Conservation (phyloP, 1,140 invertebrate genomes). For the Micrasema minimum region DNA sequence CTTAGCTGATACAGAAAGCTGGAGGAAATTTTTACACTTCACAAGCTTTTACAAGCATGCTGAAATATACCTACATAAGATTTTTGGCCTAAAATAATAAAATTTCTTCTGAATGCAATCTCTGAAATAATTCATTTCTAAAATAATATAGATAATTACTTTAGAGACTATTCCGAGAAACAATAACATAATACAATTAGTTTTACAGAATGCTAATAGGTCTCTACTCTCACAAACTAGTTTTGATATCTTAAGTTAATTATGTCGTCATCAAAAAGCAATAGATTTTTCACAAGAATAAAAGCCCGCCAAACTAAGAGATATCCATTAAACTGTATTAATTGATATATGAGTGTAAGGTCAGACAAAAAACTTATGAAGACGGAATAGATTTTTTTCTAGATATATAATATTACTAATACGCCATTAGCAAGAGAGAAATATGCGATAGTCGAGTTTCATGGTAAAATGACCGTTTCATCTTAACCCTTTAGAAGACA, state of each 20-base stretch:
- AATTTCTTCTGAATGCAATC: no score
- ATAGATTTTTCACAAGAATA: constrained; percentile 10
- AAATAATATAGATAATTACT: no score
- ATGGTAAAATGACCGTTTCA: neutral
- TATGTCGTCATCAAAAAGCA: constrained; percentile 27
- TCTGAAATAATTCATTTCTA: no score
- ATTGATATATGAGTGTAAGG: constrained; percentile 49
- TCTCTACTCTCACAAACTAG: neutral
- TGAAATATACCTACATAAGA: no score
- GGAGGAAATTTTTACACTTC: no score
- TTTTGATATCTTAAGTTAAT: constrained; percentile 7
- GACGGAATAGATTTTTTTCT: constrained; percentile 43
- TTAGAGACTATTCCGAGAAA: no score
- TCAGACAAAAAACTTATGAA: constrained; percentile 49
- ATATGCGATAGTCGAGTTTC: constrained; percentile 16
- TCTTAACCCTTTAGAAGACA: no score
- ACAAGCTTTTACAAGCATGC: no score
- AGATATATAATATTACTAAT: constrained; percentile 43
- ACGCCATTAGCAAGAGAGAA: constrained; percentile 45
- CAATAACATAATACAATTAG: no score
- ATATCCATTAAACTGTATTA: constrained; percentile 48
- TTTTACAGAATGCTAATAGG: neutral
- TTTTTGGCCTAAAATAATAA: no score
- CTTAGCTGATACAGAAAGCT: no score
- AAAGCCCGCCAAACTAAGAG: neutral